Base-by-base conservation (phyloP, 2,797 vertebrate genomes). In the Periophthalmus magnuspinnatus region DNA sequence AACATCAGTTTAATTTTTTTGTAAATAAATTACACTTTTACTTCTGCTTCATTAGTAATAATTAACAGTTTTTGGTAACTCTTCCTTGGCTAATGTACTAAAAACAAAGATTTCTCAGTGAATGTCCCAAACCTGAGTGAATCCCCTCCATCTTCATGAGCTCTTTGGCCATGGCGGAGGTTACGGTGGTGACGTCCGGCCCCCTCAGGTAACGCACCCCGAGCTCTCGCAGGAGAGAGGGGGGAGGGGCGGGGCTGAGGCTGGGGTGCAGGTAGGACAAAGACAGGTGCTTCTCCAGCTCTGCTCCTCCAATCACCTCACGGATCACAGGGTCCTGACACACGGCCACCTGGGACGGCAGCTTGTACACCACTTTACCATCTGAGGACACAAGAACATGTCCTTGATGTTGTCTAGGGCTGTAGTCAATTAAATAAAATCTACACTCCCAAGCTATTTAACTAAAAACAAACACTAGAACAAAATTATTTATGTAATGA, bases 301-400 rank as follows among this genome's bases (percentile, higher is more conserved):
- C 90, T 9, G 91, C 91, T 54, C 82, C 76, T 5, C 83, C 79
- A 59, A 95, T 93, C 75, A 95, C 93, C 0, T 93, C 78, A 5
- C 91, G 93, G 83, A 95, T 91, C 76, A 95, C 90, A 0, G 89
- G 66, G 54, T 94, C 94, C 71, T 86, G 89, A 80, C 93, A 93
- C 66, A 94, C 87, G 1, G 93, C 93, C 64, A 93, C 90, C 75
- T 95, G 91, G n/a, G 93, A 95, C 1, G 94, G 94, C 76, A 91
- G 89, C 83, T 93, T 93, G 86, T 86, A 92, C 72, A 87, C 86
- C 13, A 92, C 79, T n/a, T 50, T 62, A 14, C 90, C 91, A 1
- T 87, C 94, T 95, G 80, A 38, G 28, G 10, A 68, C 0, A 67
- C 5, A 64, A 38, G 19, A 13, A 19, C 11, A 38, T 2, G 38